Percentiles rank a stretch among this genome's conserved stretches.
Evolutionary conservation across 2,888 invertebrate species (phyloP).

Genomic region (Ypsolopha scabrella): DNA sequence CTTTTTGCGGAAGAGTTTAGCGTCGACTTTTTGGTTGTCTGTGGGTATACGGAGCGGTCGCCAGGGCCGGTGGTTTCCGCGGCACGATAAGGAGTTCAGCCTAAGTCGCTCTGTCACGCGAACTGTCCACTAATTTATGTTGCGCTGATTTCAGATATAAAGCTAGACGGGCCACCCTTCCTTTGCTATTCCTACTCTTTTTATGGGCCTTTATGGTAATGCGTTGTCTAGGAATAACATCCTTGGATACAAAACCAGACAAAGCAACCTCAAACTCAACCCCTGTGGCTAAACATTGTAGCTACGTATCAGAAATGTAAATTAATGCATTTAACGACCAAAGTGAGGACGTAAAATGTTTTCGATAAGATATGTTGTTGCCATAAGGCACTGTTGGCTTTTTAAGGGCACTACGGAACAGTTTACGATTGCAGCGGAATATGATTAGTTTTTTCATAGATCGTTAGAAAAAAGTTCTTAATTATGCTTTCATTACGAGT

Average conservation of each 20-base stretch:
- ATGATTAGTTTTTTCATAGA: not conserved
- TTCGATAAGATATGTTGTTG: slow-evolving; percentile 1
- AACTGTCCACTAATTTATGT: slow-evolving; percentile 67
- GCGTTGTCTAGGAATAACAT: slow-evolving; percentile 36
- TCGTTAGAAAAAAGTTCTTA: not conserved
- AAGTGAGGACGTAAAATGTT: slow-evolving; percentile 3
- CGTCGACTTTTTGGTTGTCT: slow-evolving; percentile 28
- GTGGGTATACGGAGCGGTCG: slow-evolving; percentile 25
- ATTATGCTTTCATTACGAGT: slow-evolving; percentile 1
- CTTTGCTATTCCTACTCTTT: slow-evolving; percentile 21
- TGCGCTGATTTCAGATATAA: slow-evolving; percentile 62
- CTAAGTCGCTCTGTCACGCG: slow-evolving; percentile 65
- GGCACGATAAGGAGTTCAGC: slow-evolving; percentile 59
- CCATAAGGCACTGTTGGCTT: not conserved
- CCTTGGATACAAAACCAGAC: slow-evolving; percentile 14
- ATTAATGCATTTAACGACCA: slow-evolving; percentile 3
- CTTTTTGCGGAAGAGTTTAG: slow-evolving; percentile 32
- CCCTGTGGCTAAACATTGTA: not conserved
- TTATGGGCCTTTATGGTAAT: slow-evolving; percentile 48
- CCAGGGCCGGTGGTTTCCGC: slow-evolving; percentile 47
- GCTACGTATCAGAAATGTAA: slow-evolving; percentile 3
- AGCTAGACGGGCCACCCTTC: slow-evolving; percentile 40
- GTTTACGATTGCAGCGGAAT: not conserved
- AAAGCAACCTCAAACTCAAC: not conserved
- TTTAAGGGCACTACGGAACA: not conserved